Base-by-base conservation (phyloP, 2,888 invertebrate genomes). In the Agrilus mali region DNA sequence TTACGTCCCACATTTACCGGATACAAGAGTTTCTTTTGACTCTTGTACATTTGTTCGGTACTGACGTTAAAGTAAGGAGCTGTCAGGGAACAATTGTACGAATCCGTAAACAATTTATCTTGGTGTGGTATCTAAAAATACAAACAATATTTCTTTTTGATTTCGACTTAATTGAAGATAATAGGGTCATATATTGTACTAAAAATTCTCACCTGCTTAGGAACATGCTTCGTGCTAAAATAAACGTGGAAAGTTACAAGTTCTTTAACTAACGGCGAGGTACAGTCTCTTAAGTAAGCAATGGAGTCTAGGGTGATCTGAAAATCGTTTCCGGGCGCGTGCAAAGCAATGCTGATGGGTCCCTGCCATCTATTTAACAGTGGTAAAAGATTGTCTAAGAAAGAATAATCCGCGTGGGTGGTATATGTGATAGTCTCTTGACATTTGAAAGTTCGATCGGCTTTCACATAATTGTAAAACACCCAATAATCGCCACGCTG, bases 1-100 rank as follows among this genome's bases (percentile, higher is more conserved):
- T 92, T 92, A 27, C 92, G 73, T 0, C 87, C 90, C 8, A 90
- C 86, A 65, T 93, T 93, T 44, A 93, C 86, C 2, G 92, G 92
- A 63, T 93, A 93, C 16, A 88, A 67, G 8, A 92, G 71, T 56
- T 82, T 85, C 63, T 86, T 86, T 56, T 81, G 77, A 40, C 77
- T 77, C 69, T 85, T 88, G 66, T 86, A 88, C 57, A 86, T 78
- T 47, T 76, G 74, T 0, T 77, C 74, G 1, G 73, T 66, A 48
- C 77, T 75, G 33, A 79, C 71, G 55, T 79, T 79, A 38, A 70
- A 63, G 69, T 79, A 88, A 0, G 88, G 86, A 5, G 86, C 74
- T 7, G 72, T 67, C 38, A 70, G 57, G n/a, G 79, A 72, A 61
- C 88, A 89, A 63, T 87, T 86, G 66, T 76, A 82, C 17, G 75